A percentile compares a stretch with the other conserved stretches of the same genome.
Conservation (phyloP, 2,113 vertebrate species). For the Peromyscus leucopus region DNA sequence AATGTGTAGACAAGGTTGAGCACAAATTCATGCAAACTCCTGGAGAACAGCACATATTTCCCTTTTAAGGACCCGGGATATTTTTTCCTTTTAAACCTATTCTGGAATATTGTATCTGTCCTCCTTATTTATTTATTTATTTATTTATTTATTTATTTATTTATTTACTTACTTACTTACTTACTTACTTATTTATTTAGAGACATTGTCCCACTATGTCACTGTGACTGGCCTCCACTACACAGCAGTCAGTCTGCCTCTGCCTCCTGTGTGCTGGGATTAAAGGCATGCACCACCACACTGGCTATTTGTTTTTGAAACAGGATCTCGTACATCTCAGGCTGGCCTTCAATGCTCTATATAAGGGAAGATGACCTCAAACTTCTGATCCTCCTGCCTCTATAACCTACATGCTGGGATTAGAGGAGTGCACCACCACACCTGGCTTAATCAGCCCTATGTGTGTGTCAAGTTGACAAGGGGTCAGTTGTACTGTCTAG, state of each 20-base stretch:
- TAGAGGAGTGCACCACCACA: background rate
- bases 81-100: background rate
- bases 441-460: background rate
- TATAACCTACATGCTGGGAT: background rate
- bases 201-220: background rate
- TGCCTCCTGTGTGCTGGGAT: background rate
- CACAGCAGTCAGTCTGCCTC: background rate
- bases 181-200: background rate
- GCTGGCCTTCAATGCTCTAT: background rate
- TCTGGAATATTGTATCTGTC: slow-evolving; percentile 2
- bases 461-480: background rate
- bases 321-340: background rate
- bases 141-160: background rate
- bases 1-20: background rate
- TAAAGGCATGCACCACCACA: background rate
- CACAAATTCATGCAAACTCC: background rate
- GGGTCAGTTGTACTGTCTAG: background rate
- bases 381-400: background rate
- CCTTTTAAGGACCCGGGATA: background rate
- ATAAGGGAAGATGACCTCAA: background rate
- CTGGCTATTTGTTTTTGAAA: background rate
- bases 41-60: background rate
- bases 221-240: background rate
- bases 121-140: background rate
- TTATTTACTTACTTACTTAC: background rate